A percentile compares a stretch with the other conserved stretches of the same genome.
Evolutionary conservation across 2,113 vertebrate genomes (phyloP).

Genomic region (Nerophis ophidion): DNA sequence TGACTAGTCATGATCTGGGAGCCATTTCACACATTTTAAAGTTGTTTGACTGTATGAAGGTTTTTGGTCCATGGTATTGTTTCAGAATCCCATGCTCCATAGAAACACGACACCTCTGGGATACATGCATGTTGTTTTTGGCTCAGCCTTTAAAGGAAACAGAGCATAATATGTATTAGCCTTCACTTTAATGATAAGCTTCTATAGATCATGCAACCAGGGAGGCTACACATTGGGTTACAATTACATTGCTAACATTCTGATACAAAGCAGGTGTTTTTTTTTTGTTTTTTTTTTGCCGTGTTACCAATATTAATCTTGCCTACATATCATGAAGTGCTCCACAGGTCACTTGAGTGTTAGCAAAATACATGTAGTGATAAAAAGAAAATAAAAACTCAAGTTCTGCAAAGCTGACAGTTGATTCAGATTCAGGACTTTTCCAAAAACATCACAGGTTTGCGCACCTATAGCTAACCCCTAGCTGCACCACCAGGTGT

Average conservation of each 20-base stretch:
- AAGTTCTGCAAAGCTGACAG: neutral
- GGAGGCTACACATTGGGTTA: neutral
- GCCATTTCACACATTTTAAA: neutral
- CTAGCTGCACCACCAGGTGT: no score
- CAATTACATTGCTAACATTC: neutral
- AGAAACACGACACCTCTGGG: neutral
- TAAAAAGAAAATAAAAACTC: neutral
- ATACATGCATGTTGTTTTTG: constrained; percentile 2
- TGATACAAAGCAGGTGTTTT: neutral
- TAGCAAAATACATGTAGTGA: constrained; percentile 4
- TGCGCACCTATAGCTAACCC: no score
- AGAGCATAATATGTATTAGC: neutral
- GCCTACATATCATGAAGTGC: neutral
- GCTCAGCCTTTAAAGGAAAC: neutral
- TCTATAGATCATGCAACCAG: neutral
- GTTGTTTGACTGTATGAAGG: no score
- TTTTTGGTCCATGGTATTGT: neutral
- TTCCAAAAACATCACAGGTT: no score
- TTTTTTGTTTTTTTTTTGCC: neutral
- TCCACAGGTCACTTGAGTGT: neutral
- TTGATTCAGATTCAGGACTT: no score
- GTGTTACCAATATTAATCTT: neutral
- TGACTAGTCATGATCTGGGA: neutral
- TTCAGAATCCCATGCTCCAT: neutral
- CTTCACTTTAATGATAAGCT: neutral